Evolutionary conservation across 2,888 invertebrate genomes (phyloP), one percentile per base, ranked within the genome.

Genomic region (Miltochrista miniata): DNA sequence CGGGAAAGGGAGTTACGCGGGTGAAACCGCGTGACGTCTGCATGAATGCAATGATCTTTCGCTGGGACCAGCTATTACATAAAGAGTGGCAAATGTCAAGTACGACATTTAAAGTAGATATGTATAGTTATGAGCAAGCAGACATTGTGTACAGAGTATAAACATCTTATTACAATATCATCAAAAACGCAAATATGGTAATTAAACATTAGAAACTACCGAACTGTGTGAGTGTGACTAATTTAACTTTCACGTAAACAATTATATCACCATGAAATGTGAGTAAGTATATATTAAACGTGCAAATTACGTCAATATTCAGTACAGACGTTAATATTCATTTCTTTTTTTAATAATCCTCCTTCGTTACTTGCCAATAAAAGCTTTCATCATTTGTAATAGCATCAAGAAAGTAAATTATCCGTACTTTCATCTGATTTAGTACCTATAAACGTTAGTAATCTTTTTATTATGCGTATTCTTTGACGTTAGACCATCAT

Each of bases 391-490:
- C 45, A 52, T 31, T 51, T 43, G 30, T 49, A 48, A 48, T 9
- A 42, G 30, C 42, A 57, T 48, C 44, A 54, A 44, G 52, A 52
- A 48, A 41, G 29, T 33, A 52, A 69, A 69, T 69, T 53, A 59
- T 59, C 43, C 41, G 39, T 45, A 66, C 69, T 68, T 68, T 68
- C 67, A 52, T 69, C 53, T 54, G 42, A 61, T 57, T 53, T 43
- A 63, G 52, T 59, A 63, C 48, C 63, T 56, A 60, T 68, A 56
- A 64, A 64, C 38, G 55, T 44, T 40, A 34, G 24, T 43, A 61
- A 68, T 60, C 47, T 50, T 63, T 63, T 54, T 61, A 69, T 69
- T 69, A 69, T 63, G 52, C 67, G 45, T 42, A 53, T 59, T 45
- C 46, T 34, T 48, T 47, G 45, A 52, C 58, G 49, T 52, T 47